phyloP scores from a whole-genome alignment of 2,113 vertebrate genomes.

The Sceloporus tristichus region DNA sequence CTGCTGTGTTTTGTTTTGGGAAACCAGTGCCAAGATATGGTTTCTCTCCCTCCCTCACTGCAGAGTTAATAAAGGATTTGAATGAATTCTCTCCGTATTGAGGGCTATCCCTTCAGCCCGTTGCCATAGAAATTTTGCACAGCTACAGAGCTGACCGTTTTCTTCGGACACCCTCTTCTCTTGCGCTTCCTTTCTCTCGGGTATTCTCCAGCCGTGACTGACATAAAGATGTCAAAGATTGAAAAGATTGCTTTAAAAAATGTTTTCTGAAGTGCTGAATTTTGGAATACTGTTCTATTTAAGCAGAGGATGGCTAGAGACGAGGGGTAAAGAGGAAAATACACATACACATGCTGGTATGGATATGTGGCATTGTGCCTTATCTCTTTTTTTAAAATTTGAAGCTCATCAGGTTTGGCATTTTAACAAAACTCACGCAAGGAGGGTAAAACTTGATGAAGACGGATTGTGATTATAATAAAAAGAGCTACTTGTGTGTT shows the following conservation, averaged over 20 bases:
- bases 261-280: background rate
- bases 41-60: background rate
- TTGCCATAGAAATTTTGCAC: constrained; percentile 79
- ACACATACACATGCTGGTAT: background rate
- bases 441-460: background rate
- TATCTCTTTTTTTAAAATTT: background rate
- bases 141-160: constrained; percentile 45
- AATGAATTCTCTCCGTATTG: constrained; percentile 59
- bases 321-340: too few relatives aligned
- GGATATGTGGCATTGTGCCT: background rate
- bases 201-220: constrained; percentile 41
- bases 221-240: constrained; percentile 51
- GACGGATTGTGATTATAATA: background rate
- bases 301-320: background rate
- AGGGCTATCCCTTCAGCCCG: constrained; percentile 68
- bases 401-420: background rate
- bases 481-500: background rate
- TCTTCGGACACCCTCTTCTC: constrained; percentile 38
- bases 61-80: constrained; percentile 58
- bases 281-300: background rate
- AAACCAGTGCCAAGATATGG: background rate
- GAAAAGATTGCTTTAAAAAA: constrained; percentile 12
- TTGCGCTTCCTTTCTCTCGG: constrained; percentile 39
- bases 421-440: background rate
- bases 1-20: background rate